Percentiles rank a stretch among this genome's conserved stretches.
phyloP scores from a whole-genome alignment of 2,888 invertebrate species.

The Panzeria rudis region DNA sequence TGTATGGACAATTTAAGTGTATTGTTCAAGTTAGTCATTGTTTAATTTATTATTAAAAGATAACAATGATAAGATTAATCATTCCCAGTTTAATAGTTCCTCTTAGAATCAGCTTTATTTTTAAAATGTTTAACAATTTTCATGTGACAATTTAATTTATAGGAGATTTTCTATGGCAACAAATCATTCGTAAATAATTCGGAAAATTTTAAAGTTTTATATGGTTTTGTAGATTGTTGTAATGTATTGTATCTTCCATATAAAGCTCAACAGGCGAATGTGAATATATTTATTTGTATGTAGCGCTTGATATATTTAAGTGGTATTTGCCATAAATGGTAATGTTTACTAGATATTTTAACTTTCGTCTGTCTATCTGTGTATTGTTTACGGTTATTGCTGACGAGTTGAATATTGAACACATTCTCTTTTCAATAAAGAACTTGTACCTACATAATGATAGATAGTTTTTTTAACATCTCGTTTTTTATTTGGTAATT shows the following conservation, averaged over 20 bases:
- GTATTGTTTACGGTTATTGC: background rate
- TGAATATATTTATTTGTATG: background rate
- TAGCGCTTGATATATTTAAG: slow-evolving; percentile 8
- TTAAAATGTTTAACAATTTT: slow-evolving; percentile 57
- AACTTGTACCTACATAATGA: background rate
- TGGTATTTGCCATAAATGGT: slow-evolving; percentile 59
- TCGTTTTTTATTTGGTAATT: background rate
- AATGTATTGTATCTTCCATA: slow-evolving; percentile 16
- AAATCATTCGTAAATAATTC: slow-evolving; percentile 21
- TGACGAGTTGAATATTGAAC: background rate
- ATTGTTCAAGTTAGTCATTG: slow-evolving; percentile 14
- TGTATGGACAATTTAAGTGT: background rate
- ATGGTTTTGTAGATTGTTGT: slow-evolving; percentile 14
- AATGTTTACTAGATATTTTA: slow-evolving; percentile 46
- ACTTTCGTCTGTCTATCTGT: background rate
- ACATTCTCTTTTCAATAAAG: background rate
- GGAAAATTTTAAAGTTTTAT: slow-evolving; percentile 13
- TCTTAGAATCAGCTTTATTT: slow-evolving; percentile 22
- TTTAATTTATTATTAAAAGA: background rate
- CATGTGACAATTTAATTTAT: slow-evolving; percentile 55
- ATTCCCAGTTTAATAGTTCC: background rate
- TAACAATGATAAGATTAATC: slow-evolving; percentile 8
- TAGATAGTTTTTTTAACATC: background rate
- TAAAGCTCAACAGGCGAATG: slow-evolving; percentile 34
- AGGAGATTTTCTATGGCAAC: slow-evolving; percentile 30